phyloP scores from a whole-genome alignment of 35 echinoderm and acorn worm genomes.

The Heliocidaris tuberculata region DNA sequence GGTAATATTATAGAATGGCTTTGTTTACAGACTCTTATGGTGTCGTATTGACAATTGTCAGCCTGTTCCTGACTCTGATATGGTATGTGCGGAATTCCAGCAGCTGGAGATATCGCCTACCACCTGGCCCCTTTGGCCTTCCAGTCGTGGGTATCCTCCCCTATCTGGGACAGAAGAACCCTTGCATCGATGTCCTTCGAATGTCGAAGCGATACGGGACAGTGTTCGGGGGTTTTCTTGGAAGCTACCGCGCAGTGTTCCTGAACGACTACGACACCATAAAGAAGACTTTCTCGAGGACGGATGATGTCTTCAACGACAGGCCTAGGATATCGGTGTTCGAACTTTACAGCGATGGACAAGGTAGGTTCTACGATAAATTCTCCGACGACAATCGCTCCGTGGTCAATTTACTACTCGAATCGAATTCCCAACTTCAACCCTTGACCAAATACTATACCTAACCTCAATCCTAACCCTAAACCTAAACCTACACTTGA shows the following conservation, averaged over 20 bases:
- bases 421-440: too few relatives aligned
- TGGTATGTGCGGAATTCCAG: neutral
- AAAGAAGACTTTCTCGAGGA: constrained; percentile 47
- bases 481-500: too few relatives aligned
- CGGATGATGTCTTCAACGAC: constrained; percentile 32
- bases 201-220: constrained; percentile 42
- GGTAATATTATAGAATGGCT: neutral
- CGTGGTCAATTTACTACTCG: too few relatives aligned
- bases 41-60: neutral
- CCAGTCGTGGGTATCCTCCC: constrained; percentile 43
- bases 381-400: too few relatives aligned
- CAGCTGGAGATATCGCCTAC: neutral
- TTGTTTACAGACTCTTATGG: neutral
- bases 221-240: constrained; percentile 47
- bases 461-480: too few relatives aligned
- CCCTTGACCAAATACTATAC: too few relatives aligned
- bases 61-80: neutral
- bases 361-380: too few relatives aligned
- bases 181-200: neutral
- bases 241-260: constrained; percentile 36
- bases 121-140: constrained; percentile 41
- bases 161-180: constrained; percentile 38
- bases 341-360: constrained; percentile 31
- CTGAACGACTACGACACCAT: constrained; percentile 52
- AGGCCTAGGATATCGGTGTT: constrained; percentile 31